Evolutionary conservation across 2,797 vertebrate genomes (phyloP), one percentile per base, ranked within the genome.

Genomic region (Decapterus maruadsi): DNA sequence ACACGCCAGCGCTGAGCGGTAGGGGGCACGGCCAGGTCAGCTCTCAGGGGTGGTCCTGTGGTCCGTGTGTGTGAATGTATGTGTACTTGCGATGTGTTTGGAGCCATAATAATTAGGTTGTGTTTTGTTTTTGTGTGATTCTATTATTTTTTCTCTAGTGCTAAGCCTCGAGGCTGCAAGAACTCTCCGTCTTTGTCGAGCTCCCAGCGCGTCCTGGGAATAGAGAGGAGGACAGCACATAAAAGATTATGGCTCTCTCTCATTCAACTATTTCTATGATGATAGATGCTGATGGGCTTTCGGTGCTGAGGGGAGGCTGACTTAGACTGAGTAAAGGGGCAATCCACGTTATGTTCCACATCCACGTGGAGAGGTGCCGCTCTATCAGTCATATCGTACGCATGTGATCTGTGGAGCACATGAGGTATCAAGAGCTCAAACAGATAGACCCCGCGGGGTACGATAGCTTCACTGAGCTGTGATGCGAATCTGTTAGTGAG

Each of bases 21-120:
- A 50, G 86, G 81, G 90, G 90, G 89, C 91, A 88, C 40, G 83
- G 89, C 72, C 81, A 58, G 89, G 89, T 94, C 90, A 90, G 85
- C 87, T 93, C 93, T 93, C 90, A 61, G 81, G 90, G 93, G 93
- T 94, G 94, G 94, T 95, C 94, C 74, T 40, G 72, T 13, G 53
- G 78, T 87, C 59, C 22, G 55, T 82, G 90, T 80, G 74, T 87
- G 83, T 66, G 84, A 83, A 82, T 86, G 74, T 71, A 78, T 78
- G 76, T 82, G 77, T 71, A 61, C 78, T 43, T 62, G 83, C 42
- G 77, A 92, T 90, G 89, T 87, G 85, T 89, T 90, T 64, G 88
- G 88, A 89, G 89, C 87, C 86, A 68, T 56, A 63, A 91, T 87
- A 86, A 91, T 91, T 85, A 84, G 87, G 78, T 81, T 20, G 69